Conservation (phyloP, 2,888 invertebrate genomes). For the Acronicta psi region DNA sequence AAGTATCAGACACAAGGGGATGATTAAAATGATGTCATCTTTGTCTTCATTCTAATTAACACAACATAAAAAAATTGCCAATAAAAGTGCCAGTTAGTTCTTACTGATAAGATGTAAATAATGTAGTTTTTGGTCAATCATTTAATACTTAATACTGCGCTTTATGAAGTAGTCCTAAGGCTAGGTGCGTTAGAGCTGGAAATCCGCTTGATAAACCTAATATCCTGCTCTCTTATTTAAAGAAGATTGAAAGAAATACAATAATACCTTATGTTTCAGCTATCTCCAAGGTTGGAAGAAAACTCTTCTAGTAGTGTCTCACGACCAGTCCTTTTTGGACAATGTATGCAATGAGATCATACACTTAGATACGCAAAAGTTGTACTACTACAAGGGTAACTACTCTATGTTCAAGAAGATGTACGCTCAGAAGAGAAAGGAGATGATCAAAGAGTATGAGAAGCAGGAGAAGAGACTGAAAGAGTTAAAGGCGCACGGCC, state of each 20-base stretch:
- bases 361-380: conserved; percentile 97
- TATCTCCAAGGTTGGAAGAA: conserved; percentile 99
- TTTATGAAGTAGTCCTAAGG: too few species aligned
- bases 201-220: too few species aligned
- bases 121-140: too few species aligned
- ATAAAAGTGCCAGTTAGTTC: too few species aligned
- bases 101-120: too few species aligned
- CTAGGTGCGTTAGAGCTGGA: too few species aligned
- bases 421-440: conserved; percentile 98
- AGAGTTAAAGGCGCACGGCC: conserved; percentile 97
- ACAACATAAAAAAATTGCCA: too few species aligned
- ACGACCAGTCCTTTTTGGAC: conserved; percentile 99
- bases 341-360: conserved; percentile 99
- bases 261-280: conserved; percentile 80
- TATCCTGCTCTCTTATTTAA: too few species aligned
- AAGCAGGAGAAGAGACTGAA: conserved; percentile 99
- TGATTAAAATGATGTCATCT: neutral
- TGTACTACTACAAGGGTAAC: conserved; percentile 99
- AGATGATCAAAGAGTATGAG: conserved; percentile 98
- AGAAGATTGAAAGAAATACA: neutral
- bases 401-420: conserved; percentile 99
- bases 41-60: too few species aligned
- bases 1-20: conserved; percentile 73
- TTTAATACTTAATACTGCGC: too few species aligned
- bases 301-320: conserved; percentile 98